phyloP scores from a whole-genome alignment of 1,140 invertebrate species.

The Drosophila gunungcola region DNA sequence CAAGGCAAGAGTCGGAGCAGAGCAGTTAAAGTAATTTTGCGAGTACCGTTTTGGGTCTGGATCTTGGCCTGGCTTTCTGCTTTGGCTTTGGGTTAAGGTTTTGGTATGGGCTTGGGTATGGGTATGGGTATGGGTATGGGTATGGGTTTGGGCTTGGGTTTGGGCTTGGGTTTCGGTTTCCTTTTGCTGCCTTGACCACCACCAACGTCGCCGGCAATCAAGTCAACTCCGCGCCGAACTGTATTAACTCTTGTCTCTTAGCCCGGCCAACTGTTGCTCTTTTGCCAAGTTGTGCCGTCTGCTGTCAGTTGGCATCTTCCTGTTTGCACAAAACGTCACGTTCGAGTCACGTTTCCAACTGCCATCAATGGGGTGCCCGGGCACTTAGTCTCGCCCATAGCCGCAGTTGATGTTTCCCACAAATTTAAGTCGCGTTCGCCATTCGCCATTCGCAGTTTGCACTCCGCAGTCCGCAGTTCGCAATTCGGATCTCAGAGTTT shows the following conservation, averaged over 20 bases:
- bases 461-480: background rate
- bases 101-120: constrained; percentile 3
- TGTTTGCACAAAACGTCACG: constrained; percentile 82
- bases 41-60: constrained; percentile 66
- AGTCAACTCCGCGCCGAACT: constrained; percentile 76
- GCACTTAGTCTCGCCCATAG: constrained; percentile 60
- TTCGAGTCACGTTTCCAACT: constrained; percentile 80
- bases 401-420: constrained; percentile 79
- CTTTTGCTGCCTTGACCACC: constrained; percentile 67
- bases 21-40: constrained; percentile 65
- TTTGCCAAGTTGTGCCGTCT: constrained; percentile 29
- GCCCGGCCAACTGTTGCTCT: constrained; percentile 57
- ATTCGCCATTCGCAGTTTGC: constrained; percentile 14
- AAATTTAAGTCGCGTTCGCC: constrained; percentile 70
- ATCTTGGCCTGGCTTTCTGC: constrained; percentile 4
- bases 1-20: constrained; percentile 41
- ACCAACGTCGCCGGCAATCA: constrained; percentile 68
- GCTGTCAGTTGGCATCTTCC: constrained; percentile 79
- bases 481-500: constrained; percentile 28
- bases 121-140: constrained; percentile 17
- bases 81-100: constrained; percentile 18
- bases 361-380: constrained; percentile 54
- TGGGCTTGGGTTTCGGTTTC: constrained; percentile 15
- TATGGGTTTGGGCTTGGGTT: constrained; percentile 22
- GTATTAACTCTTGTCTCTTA: constrained; percentile 73